A percentile compares a stretch with the other conserved stretches of the same genome.
phyloP scores from a whole-genome alignment of 2,113 vertebrate genomes.

The Pangasianodon gigas region DNA sequence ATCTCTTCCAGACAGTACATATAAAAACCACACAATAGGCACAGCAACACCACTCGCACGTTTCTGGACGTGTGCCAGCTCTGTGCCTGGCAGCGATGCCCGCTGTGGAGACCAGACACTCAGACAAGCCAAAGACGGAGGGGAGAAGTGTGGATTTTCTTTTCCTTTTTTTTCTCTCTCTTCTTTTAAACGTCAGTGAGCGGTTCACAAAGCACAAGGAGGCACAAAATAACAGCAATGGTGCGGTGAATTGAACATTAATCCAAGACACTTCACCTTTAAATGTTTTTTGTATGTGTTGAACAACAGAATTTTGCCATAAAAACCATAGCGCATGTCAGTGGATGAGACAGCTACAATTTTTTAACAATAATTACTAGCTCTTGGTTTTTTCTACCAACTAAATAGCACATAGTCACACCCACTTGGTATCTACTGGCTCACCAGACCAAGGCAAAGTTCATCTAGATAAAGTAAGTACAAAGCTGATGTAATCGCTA shows the following conservation, averaged over 20 bases:
- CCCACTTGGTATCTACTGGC: background rate
- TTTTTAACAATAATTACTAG: background rate
- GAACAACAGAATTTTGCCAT: background rate
- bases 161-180: background rate
- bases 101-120: background rate
- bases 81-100: constrained; percentile 14
- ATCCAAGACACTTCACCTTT: background rate
- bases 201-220: background rate
- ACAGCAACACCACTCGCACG: constrained; percentile 15
- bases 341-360: background rate
- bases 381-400: background rate
- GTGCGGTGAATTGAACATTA: background rate
- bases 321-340: background rate
- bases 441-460: background rate
- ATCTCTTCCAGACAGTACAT: no score
- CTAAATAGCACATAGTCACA: background rate
- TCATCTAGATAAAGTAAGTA: background rate
- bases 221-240: background rate
- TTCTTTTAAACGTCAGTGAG: background rate
- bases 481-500: no score
- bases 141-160: background rate
- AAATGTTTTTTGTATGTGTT: background rate
- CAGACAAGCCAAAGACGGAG: background rate
- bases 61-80: constrained; percentile 55
- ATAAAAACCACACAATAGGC: background rate